phyloP scores from a whole-genome alignment of 2,888 invertebrate species.

The Hydroisotoma schaefferi region DNA sequence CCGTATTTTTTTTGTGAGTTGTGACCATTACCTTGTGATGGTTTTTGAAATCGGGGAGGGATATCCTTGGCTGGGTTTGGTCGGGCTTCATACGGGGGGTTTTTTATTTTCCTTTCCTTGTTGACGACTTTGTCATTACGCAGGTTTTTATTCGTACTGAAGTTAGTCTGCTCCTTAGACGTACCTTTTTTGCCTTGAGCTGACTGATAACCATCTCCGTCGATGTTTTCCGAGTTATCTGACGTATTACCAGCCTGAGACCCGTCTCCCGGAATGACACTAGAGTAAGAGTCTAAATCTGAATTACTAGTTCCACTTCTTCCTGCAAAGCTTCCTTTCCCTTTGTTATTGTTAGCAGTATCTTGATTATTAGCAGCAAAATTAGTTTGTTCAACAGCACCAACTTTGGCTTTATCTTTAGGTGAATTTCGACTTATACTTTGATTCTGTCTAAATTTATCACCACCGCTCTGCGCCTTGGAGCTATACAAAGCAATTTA shows the following conservation, averaged over 20 bases:
- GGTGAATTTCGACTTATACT: conserved; percentile 21
- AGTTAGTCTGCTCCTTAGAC: conserved; percentile 11
- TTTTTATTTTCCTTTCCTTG: conserved; percentile 37
- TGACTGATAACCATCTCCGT: conserved; percentile 21
- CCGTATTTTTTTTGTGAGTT: too few species aligned
- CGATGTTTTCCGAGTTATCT: conserved; percentile 22
- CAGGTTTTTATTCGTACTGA: neutral
- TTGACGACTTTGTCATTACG: neutral
- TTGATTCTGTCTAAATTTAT: conserved; percentile 25
- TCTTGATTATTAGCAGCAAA: conserved; percentile 18
- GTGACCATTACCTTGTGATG: neutral
- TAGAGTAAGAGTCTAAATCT: neutral
- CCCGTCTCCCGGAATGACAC: conserved; percentile 5
- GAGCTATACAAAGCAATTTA: neutral
- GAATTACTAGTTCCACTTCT: neutral
- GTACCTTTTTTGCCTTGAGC: conserved; percentile 4
- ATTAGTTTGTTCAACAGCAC: conserved; percentile 5
- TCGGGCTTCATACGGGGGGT: conserved; percentile 44
- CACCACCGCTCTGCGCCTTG: conserved; percentile 4
- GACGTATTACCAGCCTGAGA: conserved; percentile 10
- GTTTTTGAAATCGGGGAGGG: conserved; percentile 12
- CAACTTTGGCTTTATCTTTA: neutral
- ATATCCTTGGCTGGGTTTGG: conserved; percentile 24
- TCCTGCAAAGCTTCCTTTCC: conserved; percentile 13
- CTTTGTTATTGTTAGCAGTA: conserved; percentile 38